Evolutionary conservation across 2,797 vertebrate genomes (phyloP).

Genomic region (Anguilla megastoma): DNA sequence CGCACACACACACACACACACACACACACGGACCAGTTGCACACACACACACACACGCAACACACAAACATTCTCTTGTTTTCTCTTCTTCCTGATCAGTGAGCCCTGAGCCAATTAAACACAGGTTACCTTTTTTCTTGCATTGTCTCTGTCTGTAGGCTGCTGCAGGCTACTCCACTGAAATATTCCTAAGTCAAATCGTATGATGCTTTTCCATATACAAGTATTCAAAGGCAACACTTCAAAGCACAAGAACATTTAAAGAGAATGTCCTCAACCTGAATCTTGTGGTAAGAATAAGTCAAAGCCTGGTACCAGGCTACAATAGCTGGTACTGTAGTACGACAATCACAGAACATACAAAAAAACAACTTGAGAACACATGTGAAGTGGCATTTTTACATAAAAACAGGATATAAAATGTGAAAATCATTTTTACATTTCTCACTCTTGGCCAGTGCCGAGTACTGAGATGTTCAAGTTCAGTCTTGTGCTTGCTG

Average conservation of each 20-base stretch:
- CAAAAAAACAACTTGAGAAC: neutral
- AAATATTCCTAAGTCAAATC: neutral
- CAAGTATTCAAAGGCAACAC: neutral
- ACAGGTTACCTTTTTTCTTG: neutral
- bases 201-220: neutral
- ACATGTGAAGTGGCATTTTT: neutral
- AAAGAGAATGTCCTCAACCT: conserved; percentile 2
- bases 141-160: neutral
- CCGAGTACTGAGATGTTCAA: neutral
- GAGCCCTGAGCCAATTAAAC: conserved; percentile 2
- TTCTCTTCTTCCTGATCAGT: neutral
- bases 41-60: neutral
- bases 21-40: neutral
- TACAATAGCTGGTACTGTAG: neutral
- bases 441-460: neutral
- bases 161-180: neutral
- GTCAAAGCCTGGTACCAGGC: neutral
- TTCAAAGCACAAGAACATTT: neutral
- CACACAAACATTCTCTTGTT: neutral
- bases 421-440: neutral
- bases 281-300: neutral
- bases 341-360: neutral
- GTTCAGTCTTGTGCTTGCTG: neutral
- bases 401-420: neutral
- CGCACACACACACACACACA: neutral